Evolutionary conservation across 2,113 vertebrate species (phyloP).

Genomic region (Prunella himalayana): DNA sequence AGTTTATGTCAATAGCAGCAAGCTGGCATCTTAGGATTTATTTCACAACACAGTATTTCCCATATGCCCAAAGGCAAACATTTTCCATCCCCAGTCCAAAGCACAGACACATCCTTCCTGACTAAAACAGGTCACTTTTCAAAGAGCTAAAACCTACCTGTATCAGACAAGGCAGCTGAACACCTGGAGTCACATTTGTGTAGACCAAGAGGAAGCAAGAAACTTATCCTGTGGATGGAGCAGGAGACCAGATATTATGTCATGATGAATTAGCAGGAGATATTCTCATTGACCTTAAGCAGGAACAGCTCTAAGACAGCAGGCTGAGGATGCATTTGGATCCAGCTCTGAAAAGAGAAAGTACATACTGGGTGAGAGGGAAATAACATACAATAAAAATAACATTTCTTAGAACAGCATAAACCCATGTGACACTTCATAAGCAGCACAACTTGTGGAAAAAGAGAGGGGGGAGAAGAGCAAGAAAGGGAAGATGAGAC

Average conservation of each 20-base stretch:
- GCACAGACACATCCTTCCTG: background rate
- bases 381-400: background rate
- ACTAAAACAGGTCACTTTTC: background rate
- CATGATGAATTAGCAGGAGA: constrained; percentile 46
- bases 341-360: constrained; percentile 40
- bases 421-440: background rate
- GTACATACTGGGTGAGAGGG: background rate
- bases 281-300: background rate
- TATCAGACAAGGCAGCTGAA: background rate
- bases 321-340: background rate
- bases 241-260: background rate
- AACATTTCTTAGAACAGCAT: background rate
- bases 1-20: background rate
- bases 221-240: background rate
- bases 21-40: background rate
- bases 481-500: background rate
- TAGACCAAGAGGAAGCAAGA: background rate
- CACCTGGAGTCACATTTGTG: background rate
- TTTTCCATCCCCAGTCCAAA: background rate
- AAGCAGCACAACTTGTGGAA: background rate
- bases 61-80: background rate
- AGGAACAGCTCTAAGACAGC: background rate
- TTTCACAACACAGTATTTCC: background rate
- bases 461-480: background rate
- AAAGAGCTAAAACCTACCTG: constrained; percentile 46